Base-by-base conservation (phyloP, 2,888 invertebrate genomes). In the Luperina testacea region DNA sequence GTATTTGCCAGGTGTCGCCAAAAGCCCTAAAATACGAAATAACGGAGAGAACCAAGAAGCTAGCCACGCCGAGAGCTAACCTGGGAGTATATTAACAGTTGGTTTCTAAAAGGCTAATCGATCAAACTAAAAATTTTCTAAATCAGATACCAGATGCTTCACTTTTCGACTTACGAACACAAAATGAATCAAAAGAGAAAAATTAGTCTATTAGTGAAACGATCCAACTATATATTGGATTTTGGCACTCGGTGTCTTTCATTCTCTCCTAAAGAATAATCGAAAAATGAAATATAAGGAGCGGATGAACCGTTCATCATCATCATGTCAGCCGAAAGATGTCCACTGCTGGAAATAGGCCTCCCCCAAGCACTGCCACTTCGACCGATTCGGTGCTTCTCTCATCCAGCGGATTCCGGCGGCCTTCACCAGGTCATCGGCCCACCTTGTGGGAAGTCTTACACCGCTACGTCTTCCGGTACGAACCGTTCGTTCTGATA, bases 11-110 rank as follows among this genome's bases (percentile, higher is more conserved):
- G 97, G 96, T 97, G 3, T 84, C 94, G 2, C 94, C 92, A 2
- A 89, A 83, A 3, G 97, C 97, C 8, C 88, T 96, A 9, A 94
- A 93, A 74, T 97, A 97, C 88, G 90, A 92, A 1, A 91, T 95
- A 90, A 89, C 96, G 3, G 97, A 96, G 17, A 86, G 96, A 88
- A 90, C 93, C 1, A 94, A 94, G 89, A 94, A 94, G 91, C 92
- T 97, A 91, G 95, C 97, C 78, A 88, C 86, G 89, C 93, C 93
- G 80, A 95, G 93, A 93, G 90, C 87, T 88, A 86, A 93, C 85
- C 93, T 90, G 2, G 2, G 0, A 42, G 61, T 53, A 0, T 69
- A 81, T 0, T 51, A 27, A 32, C 38, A 38, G 13, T 53, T n/a
- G 9, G 57, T 68, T 57, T 68, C 38, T 68, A 11, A 38, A 78